Conservation (phyloP, 1,140 invertebrate genomes). For the Sycophaga agraensis region DNA sequence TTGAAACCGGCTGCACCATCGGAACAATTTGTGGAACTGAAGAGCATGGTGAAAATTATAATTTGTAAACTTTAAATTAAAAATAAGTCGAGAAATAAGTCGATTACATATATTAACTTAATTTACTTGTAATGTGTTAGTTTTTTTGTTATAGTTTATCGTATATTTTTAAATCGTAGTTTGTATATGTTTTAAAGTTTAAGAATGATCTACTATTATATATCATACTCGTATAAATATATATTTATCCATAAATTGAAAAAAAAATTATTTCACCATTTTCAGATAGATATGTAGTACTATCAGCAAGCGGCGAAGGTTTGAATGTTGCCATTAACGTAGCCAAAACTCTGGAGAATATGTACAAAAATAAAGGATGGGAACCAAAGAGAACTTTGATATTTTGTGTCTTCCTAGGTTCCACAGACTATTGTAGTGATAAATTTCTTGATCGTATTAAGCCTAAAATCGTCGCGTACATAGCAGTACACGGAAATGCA, state of each 20-base stretch:
- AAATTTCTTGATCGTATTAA: constrained; percentile 37
- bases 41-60: constrained; percentile 43
- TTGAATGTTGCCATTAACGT: constrained; percentile 42
- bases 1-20: constrained; percentile 35
- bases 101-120: no score
- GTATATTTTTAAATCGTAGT: no score
- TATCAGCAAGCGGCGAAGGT: constrained; percentile 43
- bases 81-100: not conserved
- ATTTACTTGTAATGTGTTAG: no score
- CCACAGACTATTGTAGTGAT: constrained; percentile 39
- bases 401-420: constrained; percentile 46
- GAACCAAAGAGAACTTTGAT: constrained; percentile 45
- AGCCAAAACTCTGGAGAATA: constrained; percentile 37
- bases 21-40: constrained; percentile 40
- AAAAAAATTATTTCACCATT: constrained; percentile 15
- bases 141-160: no score
- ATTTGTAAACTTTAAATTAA: not conserved
- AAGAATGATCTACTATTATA: no score
- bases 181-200: no score
- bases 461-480: constrained; percentile 44
- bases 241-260: not conserved
- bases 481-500: constrained; percentile 40
- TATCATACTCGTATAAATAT: not conserved
- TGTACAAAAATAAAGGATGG: constrained; percentile 45
- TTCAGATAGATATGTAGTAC: constrained; percentile 49